Percentiles rank a stretch among this genome's conserved stretches.
These are phyloP conservation scores for Crypturellus tataupa DNA, from an alignment of 2,797 vertebrate genomes.

Conservation along the genomic window DNA sequence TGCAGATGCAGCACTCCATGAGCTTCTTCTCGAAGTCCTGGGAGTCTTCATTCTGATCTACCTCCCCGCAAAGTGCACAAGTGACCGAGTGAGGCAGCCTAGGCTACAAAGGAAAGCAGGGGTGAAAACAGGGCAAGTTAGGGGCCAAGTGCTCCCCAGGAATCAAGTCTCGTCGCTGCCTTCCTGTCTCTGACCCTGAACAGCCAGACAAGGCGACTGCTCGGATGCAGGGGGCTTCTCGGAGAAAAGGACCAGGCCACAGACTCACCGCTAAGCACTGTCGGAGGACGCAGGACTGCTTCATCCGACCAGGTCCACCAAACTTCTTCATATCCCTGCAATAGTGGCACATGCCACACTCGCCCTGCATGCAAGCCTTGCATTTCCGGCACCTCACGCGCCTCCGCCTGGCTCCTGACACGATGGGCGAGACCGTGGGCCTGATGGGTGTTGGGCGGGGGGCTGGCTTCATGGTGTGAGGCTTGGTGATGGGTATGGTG, in stretches of 20 bases:
- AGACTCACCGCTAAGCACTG: slow-evolving; percentile 93
- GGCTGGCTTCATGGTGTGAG: slow-evolving; percentile 86
- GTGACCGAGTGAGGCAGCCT: slow-evolving; percentile 94
- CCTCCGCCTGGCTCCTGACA: slow-evolving; percentile 87
- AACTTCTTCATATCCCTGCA: slow-evolving; percentile 98
- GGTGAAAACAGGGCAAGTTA: slow-evolving; percentile 43
- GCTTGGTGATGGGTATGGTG: slow-evolving; percentile 86
- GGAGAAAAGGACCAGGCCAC: neutral
- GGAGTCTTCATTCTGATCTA: slow-evolving; percentile 87
- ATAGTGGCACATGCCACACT: slow-evolving; percentile 94
- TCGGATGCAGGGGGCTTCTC: neutral
- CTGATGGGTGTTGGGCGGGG: slow-evolving; percentile 81
- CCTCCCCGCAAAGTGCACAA: slow-evolving; percentile 93
- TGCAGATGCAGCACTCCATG: slow-evolving; percentile 98
- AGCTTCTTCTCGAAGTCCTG: slow-evolving; percentile 90
- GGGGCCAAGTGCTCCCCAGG: neutral
- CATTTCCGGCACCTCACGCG: slow-evolving; percentile 95
- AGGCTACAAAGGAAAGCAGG: slow-evolving; percentile 83
- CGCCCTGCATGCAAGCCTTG: slow-evolving; percentile 91
- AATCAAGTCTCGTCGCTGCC: accelerated
- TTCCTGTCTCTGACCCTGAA: neutral
- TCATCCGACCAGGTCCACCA: slow-evolving; percentile 94
- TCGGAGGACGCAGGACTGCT: slow-evolving; percentile 93
- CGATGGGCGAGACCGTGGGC: slow-evolving; percentile 81
- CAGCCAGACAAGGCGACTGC: accelerated